Base-by-base conservation (phyloP, 2,888 invertebrate genomes). In the Apamea epomidion region DNA sequence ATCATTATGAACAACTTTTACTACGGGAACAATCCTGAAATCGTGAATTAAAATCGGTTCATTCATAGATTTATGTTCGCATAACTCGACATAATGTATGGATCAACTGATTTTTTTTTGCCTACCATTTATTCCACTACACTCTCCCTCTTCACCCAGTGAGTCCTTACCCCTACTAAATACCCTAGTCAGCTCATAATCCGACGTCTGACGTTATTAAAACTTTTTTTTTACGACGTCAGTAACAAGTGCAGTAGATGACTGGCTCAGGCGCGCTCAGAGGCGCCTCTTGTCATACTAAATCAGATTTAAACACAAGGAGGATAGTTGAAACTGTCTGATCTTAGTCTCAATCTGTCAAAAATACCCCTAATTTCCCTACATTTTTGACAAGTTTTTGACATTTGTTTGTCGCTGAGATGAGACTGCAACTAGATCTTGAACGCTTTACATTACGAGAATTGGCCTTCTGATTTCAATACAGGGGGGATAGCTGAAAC, bases 131-230 rank as follows among this genome's bases (percentile, higher is more conserved):
- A 14, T 37, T 45, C 12, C 32, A 60, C 29, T 18, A 32, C 25
- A 48, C 12, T 25, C 14, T 69, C 8, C 2, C 10, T 21, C 0
- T 0, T 10, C 5, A 42, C 89, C 48, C 84, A 80, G 88, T 91
- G 89, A 90, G 54, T 58, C 84, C 10, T 67, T 29, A 25, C 6
- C 87, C 51, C 21, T 76, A 82, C 74, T 81, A 87, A 90, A 80
- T 78, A 82, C 80, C 71, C 65, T 70, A 75, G 60, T 78, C 48
- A 18, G 45, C 62, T 69, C 74, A 83, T 93, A 93, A 93, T 93
- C 93, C 85, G 93, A 93, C 93, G 76, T 90, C 88, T 89, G 91
- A 93, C 85, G 91, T 91, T 91, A 90, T 92, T 91, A 91, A 89
- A 14, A 81, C 70, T 88, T 89, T 89, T 86, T 86, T 68, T 51